Evolutionary conservation across 2,888 invertebrate species (phyloP), one percentile per base, ranked within the genome.

Genomic region (Drosophila anomalata): DNA sequence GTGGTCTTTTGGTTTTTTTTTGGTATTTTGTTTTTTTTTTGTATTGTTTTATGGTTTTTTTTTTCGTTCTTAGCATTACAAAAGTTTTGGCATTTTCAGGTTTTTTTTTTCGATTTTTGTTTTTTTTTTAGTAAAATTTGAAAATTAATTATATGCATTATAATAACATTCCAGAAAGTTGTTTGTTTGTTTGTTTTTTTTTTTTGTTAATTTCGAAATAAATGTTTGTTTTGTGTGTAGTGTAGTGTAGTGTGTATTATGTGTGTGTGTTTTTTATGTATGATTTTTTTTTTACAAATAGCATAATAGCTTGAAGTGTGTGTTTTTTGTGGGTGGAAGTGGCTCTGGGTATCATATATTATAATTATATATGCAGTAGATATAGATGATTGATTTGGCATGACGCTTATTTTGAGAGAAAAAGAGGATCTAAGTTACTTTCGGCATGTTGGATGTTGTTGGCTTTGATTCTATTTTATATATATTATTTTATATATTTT

Each of bases 71-170:
- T 58, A 47, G 69, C 47, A 55, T 54, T 55, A 65, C 36, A 56
- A 53, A 42, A 46, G 22, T 24, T 24, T 56, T 65, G 52, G 24
- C 26, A 52, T 55, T 65, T 42, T 36, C 57, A 54, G 53, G 36
- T 54, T 52, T 20, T 29, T 66, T 66, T 67, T 60, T 73, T 65
- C 58, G 4, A 33, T 9, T 29, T 36, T 36, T 6, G 6, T 41
- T 57, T 0, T n/a, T 61, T 17, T 62, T 62, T 61, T 54, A 54
- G 47, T 84, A 65, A 63, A 66, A 62, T 84, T 78, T 78, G 70
- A 81, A 80, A 84, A 81, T 87, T 84, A 81, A 69, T 73, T 65
- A 84, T 65, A 84, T 83, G 87, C 75, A 75, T 55, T 54, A 66
- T 62, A 56, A 76, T 74, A 87, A 84, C 80, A 81, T 87, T 81